A percentile compares a stretch with the other conserved stretches of the same genome.
These are phyloP conservation scores for Forbesichthys agassizii DNA, from an alignment of 2,113 vertebrate species.

Conservation along the genomic window DNA sequence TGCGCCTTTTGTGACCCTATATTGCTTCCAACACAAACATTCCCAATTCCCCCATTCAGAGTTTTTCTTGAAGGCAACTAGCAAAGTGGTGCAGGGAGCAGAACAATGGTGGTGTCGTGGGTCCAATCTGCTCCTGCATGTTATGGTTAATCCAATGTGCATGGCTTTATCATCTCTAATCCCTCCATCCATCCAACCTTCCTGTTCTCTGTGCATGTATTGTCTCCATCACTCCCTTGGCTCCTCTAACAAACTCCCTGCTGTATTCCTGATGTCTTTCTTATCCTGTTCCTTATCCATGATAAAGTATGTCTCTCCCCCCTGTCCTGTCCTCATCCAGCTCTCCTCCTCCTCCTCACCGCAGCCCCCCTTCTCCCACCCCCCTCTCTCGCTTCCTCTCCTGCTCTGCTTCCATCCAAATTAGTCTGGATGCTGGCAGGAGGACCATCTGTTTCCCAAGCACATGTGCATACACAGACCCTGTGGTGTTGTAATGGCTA, in stretches of 20 bases:
- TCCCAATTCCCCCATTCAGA: slow-evolving; percentile 22
- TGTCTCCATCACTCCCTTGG: background rate
- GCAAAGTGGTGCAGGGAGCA: slow-evolving; percentile 3
- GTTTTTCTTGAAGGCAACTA: slow-evolving; percentile 2
- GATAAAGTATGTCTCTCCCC: background rate
- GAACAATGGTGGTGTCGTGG: background rate
- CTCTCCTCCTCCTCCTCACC: background rate
- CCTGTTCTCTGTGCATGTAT: background rate
- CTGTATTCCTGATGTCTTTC: too few relatives aligned
- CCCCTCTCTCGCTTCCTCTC: background rate
- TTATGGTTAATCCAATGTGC: slow-evolving; percentile 34
- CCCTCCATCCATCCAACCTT: background rate
- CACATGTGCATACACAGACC: slow-evolving; percentile 49
- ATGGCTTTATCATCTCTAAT: background rate
- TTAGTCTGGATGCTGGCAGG: slow-evolving; percentile 43
- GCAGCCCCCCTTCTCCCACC: background rate
- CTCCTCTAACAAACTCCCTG: background rate
- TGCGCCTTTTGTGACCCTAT: background rate
- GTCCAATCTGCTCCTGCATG: slow-evolving; percentile 36
- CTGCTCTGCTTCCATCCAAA: slow-evolving; percentile 20
- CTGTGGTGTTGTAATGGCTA: slow-evolving; percentile 46
- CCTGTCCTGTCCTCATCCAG: too few relatives aligned
- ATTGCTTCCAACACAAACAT: background rate
- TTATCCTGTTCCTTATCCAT: too few relatives aligned
- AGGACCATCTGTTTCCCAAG: slow-evolving; percentile 44